Conservation (phyloP, 2,888 invertebrate species). For the Blera fallax region DNA sequence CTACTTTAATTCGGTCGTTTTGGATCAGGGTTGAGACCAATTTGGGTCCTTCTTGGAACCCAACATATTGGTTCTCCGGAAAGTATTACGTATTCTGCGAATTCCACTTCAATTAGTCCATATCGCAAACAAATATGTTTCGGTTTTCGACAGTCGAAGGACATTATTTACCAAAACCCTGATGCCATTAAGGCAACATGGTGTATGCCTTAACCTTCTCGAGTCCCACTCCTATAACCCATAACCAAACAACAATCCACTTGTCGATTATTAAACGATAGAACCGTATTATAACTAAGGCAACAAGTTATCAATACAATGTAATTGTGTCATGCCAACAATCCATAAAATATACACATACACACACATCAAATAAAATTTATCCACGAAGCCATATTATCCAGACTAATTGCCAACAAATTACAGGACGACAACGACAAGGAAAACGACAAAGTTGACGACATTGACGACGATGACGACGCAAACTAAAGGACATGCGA, state of each 20-base stretch:
- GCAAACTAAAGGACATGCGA: conserved; percentile 1
- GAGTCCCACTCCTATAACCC: background rate
- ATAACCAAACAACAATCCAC: background rate
- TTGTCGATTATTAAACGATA: background rate
- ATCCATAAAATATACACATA: background rate
- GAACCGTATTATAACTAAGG: background rate
- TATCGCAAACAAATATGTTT: background rate
- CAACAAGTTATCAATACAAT: background rate
- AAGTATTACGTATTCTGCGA: background rate
- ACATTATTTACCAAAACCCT: background rate
- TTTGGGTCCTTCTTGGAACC: too few species aligned
- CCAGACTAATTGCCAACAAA: conserved; percentile 28
- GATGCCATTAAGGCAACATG: background rate
- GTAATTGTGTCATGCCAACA: background rate
- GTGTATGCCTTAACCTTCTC: background rate
- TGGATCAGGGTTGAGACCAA: too few species aligned
- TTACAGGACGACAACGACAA: background rate
- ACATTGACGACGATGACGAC: background rate
- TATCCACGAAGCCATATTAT: background rate
- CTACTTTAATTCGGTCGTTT: too few species aligned
- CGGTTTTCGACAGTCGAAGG: background rate
- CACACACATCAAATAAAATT: background rate
- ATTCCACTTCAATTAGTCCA: background rate
- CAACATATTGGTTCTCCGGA: too few species aligned
- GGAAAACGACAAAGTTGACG: background rate